Base-by-base conservation (phyloP, 2,113 vertebrate species). In the Gobio gobio region DNA sequence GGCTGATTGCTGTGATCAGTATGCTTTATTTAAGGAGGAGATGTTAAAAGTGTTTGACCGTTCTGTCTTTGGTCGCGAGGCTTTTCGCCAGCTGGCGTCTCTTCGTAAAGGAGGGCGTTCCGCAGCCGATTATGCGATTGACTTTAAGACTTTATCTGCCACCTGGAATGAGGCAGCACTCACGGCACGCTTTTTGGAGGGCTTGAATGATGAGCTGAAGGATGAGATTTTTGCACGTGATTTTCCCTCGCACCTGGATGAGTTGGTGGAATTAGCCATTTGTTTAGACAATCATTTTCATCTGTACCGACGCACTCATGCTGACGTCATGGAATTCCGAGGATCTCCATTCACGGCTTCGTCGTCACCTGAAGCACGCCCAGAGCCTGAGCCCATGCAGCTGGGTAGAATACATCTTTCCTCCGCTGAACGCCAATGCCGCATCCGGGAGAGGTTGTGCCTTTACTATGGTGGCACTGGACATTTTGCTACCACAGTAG, bases 141-240 rank as follows among this genome's bases (percentile, higher is more conserved):
- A 16, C 2, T 29, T 66, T 33, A 29, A 66, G 5, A 66, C 63
- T 7, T 33, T 33, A 5, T 26, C 29, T 29, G 29, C 29, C 29
- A 29, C 29, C 29, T 29, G 29, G 29, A 29, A 29, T 29, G 29
- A 29, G 29, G 29, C 29, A 29, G 29, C 29, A 29, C 29, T 29
- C 29, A 29, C 29, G 29, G 29, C 29, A 29, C 29, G 29, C 29
- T 29, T 29, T 29, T 29, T 29, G 29, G 29, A 29, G 29, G 29
- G 29, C 29, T 29, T 29, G 29, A 29, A 29, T 29, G 29, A 29
- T 29, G 29, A 29, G 29, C 29, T 29, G 29, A 29, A 16, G 5
- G 29, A 36, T 6, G 24, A 66, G 0, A 13, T 66, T 6, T 16
- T 16, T 3, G 1, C 26, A 0, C 0, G 13, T 2, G 29, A 66